Evolutionary conservation across 2,113 vertebrate species (phyloP).

Genomic region (Sialia sialis): DNA sequence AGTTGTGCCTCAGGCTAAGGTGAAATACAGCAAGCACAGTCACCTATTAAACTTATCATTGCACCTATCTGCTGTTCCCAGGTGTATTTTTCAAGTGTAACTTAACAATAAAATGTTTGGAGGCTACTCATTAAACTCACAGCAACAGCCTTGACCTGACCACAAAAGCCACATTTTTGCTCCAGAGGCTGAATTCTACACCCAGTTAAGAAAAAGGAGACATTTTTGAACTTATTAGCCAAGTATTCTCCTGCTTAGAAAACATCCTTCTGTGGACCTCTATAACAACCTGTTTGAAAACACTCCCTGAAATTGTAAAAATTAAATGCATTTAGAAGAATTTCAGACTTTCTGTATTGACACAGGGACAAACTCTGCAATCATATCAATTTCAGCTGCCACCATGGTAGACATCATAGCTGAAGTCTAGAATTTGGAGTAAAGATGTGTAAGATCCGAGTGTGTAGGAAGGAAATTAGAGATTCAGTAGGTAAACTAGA

Average conservation of each 20-base stretch:
- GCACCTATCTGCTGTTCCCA: neutral
- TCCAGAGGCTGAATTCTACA: neutral
- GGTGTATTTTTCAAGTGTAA: neutral
- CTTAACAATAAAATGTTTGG: neutral
- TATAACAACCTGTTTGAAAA: neutral
- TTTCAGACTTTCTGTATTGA: neutral
- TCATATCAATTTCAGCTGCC: neutral
- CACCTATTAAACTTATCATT: neutral
- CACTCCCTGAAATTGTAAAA: neutral
- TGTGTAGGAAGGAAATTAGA: neutral
- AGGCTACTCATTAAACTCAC: neutral
- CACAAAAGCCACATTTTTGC: neutral
- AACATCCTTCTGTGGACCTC: neutral
- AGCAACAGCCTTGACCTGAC: neutral
- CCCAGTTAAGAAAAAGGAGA: neutral
- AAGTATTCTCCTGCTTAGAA: neutral
- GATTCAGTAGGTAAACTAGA: neutral
- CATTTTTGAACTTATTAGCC: neutral
- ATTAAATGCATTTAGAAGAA: neutral
- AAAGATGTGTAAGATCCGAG: neutral
- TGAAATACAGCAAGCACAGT: neutral
- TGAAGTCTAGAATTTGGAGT: neutral
- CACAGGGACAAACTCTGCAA: neutral
- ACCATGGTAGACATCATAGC: neutral
- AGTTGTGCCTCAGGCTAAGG: neutral